Percentiles rank a stretch among this genome's conserved stretches.
Evolutionary conservation across 2,113 vertebrate species (phyloP).

Genomic region (Corythaixoides concolor): DNA sequence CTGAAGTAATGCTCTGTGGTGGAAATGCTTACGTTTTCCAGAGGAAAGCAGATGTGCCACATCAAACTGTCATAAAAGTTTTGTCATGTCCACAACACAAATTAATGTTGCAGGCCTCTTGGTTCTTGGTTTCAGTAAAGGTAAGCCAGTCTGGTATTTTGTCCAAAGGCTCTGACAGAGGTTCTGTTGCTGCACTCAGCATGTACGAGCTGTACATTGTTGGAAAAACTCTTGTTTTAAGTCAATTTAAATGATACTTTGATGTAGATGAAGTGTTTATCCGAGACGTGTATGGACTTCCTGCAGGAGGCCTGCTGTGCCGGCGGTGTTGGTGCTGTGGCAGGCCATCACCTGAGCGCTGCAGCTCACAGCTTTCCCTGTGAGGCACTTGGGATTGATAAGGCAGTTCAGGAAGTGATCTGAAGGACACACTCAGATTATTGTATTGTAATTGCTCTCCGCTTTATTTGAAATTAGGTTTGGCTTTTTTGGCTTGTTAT

Average conservation of each 20-base stretch:
- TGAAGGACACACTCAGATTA: neutral
- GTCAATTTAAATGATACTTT: neutral
- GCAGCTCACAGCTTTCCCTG: neutral
- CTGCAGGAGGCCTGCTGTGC: neutral
- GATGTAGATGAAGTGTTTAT: neutral
- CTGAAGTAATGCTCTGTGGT: neutral
- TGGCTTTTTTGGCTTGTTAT: neutral
- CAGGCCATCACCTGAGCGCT: accelerated
- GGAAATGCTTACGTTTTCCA: neutral
- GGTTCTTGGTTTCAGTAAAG: neutral
- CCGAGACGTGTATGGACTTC: accelerated
- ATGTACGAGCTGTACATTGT: accelerated
- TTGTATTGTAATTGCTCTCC: neutral
- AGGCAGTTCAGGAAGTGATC: neutral
- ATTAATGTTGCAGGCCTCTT: accelerated
- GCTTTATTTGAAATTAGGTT: neutral
- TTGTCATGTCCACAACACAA: no score
- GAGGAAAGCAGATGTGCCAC: neutral
- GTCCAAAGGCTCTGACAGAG: neutral
- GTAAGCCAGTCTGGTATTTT: neutral
- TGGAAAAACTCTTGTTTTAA: neutral
- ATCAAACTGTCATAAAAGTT: no score
- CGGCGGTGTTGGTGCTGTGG: accelerated
- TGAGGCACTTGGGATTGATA: no score
- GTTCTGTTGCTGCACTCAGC: neutral